Percentiles rank a stretch among this genome's conserved stretches.
phyloP scores from a whole-genome alignment of 2,888 invertebrate genomes.

The Teleiodes luculella region DNA sequence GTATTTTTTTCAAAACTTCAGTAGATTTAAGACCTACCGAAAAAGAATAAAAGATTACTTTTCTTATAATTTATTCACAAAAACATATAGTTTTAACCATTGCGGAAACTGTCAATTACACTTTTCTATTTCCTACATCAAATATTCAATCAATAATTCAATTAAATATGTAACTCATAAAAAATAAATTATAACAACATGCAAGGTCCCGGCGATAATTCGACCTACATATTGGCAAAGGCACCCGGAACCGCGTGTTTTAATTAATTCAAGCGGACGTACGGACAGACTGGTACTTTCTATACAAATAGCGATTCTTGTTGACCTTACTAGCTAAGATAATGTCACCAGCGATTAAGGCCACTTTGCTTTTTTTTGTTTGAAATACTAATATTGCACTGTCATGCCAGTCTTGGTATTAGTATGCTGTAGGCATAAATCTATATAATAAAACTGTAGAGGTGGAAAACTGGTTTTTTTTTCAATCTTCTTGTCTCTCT shows the following conservation, averaged over 20 bases:
- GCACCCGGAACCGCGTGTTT: conserved; percentile 4
- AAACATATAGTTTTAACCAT: no score
- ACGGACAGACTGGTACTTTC: conserved; percentile 25
- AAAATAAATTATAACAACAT: background rate
- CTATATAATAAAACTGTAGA: no score
- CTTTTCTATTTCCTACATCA: no score
- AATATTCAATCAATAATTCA: no score
- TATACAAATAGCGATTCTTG: conserved; percentile 27
- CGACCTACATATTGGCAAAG: background rate
- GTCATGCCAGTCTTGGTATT: background rate
- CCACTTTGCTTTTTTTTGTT: background rate
- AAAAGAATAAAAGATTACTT: no score
- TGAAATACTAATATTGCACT: background rate
- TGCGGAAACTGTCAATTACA: no score
- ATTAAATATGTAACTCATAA: background rate
- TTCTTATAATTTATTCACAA: no score
- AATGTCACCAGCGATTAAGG: conserved; percentile 28
- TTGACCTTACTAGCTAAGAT: conserved; percentile 23
- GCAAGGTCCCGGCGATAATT: conserved; percentile 12
- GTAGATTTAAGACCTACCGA: no score
- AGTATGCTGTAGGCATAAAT: no score
- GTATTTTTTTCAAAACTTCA: no score
- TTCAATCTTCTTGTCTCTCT: no score
- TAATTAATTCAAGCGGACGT: conserved; percentile 19
- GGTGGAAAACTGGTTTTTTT: no score